phyloP scores from a whole-genome alignment of 2,113 vertebrate species.

The Boulengeromyrus knoepffleri region DNA sequence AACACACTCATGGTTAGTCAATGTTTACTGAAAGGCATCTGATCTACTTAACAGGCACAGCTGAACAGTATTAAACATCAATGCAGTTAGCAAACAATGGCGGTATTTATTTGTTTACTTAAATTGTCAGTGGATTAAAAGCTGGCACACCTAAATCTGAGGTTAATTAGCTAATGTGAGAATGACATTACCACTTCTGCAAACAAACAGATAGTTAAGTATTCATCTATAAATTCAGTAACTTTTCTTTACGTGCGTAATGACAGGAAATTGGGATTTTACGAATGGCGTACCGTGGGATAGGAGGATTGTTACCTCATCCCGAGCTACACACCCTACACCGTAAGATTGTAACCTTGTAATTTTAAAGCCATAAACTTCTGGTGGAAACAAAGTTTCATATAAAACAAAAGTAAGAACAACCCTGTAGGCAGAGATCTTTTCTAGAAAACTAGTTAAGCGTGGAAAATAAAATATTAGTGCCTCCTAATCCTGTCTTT shows the following conservation, averaged over 20 bases:
- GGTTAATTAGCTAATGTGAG: neutral
- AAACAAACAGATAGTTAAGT: neutral
- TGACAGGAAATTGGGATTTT: neutral
- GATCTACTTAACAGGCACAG: neutral
- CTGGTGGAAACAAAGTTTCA: neutral
- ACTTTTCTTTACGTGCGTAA: conserved; percentile 1
- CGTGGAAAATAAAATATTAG: neutral
- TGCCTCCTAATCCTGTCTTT: neutral
- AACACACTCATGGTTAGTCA: neutral
- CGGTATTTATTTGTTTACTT: neutral
- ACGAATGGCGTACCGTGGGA: neutral
- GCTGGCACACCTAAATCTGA: neutral
- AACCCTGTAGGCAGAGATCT: neutral
- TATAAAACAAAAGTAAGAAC: neutral
- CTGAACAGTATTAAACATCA: neutral
- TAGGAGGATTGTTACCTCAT: neutral
- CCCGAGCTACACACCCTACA: neutral
- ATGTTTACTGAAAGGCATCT: neutral
- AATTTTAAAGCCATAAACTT: neutral
- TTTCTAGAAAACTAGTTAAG: neutral
- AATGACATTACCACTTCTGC: neutral
- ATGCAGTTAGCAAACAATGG: neutral
- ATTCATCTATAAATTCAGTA: conserved; percentile 2
- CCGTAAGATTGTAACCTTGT: neutral
- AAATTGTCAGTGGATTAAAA: neutral